Base-by-base conservation (phyloP, 1,140 invertebrate genomes). In the Rhizoglyphus robini region DNA sequence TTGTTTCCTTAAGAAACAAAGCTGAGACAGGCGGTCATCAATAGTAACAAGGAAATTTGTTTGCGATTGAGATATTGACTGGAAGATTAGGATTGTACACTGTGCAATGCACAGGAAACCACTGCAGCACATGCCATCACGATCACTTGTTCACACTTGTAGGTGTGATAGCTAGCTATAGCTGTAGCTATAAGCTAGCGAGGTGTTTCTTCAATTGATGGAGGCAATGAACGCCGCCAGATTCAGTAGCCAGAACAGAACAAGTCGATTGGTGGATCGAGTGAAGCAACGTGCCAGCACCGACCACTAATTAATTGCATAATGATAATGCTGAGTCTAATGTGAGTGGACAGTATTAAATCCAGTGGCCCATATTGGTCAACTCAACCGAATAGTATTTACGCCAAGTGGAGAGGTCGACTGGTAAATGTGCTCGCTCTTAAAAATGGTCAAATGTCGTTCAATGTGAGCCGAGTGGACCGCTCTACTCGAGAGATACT, bases 11-110 rank as follows among this genome's bases (percentile, higher is more conserved):
- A 27, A 27, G 23, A 11, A 54, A 23, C 23, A 54, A 27, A 27
- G 51, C 15, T 8, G 20, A 54, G 20, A 54, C 23, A 5, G 23
- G 51, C 23, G 51, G 51, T 32, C 8, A 54, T 54, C 23, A 54
- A 54, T 54, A 32, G 51, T 23, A 32, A 54, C 8, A 54, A 54
- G 51, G 51, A 8, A 54, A 54, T 54, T 54, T 54, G 51, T 54
- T 54, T 54, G 23, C 51, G 51, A 54, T 25, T 23, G 18, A 8
- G 51, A 54, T 54, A 54, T 54, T 5, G 20, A 54, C n/a, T n/a
- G n/a, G n/a, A n/a, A n/a, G n/a, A n/a, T n/a, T n/a, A n/a, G n/a
- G n/a, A n/a, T n/a, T n/a, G n/a, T n/a, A n/a, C n/a, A n/a, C n/a
- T n/a, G n/a, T n/a, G n/a, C n/a, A n/a, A n/a, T n/a, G n/a, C n/a